Evolutionary conservation across 1,140 invertebrate species (phyloP).

Genomic region (Pomacea maculata): DNA sequence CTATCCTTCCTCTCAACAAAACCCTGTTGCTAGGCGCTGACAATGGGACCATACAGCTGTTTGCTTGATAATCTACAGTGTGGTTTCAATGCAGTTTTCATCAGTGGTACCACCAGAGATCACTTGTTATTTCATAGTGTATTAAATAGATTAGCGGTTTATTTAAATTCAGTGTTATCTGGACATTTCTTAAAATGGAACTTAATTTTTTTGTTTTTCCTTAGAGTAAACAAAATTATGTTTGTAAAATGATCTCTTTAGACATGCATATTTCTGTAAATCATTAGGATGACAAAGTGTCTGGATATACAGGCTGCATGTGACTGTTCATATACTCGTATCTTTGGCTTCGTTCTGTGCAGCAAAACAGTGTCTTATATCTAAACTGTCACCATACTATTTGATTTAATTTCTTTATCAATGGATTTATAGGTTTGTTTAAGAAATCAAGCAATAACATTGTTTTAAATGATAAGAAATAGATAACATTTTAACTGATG

Average conservation of each 20-base stretch:
- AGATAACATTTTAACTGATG: too few relatives aligned
- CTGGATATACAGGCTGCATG: too few relatives aligned
- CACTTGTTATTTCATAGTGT: neutral
- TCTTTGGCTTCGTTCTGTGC: too few relatives aligned
- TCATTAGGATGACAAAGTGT: too few relatives aligned
- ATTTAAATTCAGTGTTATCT: neutral
- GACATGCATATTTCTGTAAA: neutral
- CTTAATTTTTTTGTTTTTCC: neutral
- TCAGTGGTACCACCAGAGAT: neutral
- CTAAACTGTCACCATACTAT: too few relatives aligned
- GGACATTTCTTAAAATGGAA: neutral
- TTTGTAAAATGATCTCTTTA: neutral
- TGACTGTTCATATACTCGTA: too few relatives aligned
- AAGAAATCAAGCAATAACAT: too few relatives aligned
- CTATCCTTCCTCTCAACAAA: slow-evolving; percentile 87
- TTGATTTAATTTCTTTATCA: too few relatives aligned
- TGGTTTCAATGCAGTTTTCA: neutral
- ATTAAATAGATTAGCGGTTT: neutral
- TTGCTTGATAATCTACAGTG: slow-evolving; percentile 23
- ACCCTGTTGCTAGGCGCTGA: slow-evolving; percentile 89
- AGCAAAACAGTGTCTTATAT: too few relatives aligned
- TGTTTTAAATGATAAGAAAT: too few relatives aligned
- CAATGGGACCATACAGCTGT: slow-evolving; percentile 79
- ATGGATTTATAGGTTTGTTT: too few relatives aligned
- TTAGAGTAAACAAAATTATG: neutral